These are phyloP conservation scores for Heliconius sara DNA, from an alignment of 2,888 invertebrate species.

Conservation along the genomic window DNA sequence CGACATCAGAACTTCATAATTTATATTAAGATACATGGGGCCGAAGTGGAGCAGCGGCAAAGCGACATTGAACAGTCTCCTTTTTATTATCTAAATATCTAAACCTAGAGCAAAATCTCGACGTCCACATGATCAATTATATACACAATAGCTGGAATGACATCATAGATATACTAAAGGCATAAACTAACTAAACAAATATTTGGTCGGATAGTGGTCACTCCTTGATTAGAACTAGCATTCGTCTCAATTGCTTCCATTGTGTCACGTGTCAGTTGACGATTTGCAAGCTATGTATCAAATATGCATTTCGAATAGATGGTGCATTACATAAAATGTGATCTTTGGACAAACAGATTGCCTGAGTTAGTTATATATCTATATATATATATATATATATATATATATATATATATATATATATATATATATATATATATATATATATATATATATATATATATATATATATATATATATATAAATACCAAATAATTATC, in stretches of 20 bases:
- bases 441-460: background rate
- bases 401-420: too few relatives aligned
- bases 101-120: background rate
- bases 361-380: background rate
- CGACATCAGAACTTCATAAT: too few relatives aligned
- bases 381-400: background rate
- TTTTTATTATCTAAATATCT: too few relatives aligned
- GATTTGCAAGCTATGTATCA: conserved; percentile 45
- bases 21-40: too few relatives aligned
- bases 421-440: background rate
- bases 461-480: background rate
- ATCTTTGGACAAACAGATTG: conserved; percentile 1
- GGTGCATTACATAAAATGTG: background rate
- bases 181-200: conserved; percentile 54
- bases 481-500: too few relatives aligned
- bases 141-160: conserved; percentile 51
- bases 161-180: conserved; percentile 54
- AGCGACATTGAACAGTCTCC: too few relatives aligned
- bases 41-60: too few relatives aligned
- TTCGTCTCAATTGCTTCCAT: conserved; percentile 65
- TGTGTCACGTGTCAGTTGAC: conserved; percentile 50
- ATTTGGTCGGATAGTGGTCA: conserved; percentile 60
- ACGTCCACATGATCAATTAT: background rate
- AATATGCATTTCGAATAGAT: conserved; percentile 24
- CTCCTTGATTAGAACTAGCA: conserved; percentile 63